Conservation (phyloP, 2,113 vertebrate genomes). For the Sinocyclocheilus grahami region DNA sequence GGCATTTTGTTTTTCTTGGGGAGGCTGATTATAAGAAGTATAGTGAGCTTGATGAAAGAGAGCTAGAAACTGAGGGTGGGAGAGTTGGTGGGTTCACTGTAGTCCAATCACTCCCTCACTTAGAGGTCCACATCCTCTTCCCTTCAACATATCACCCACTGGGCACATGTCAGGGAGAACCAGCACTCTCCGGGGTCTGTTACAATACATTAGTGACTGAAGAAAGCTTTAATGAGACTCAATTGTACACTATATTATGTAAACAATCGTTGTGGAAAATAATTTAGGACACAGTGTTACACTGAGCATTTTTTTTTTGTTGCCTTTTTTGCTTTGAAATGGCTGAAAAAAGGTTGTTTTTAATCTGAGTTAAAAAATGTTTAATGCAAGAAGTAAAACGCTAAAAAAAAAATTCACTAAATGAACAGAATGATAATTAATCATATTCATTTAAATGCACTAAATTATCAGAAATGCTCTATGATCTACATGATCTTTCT, state of each 20-base stretch:
- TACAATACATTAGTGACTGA: neutral
- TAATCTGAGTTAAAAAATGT: neutral
- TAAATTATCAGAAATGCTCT: neutral
- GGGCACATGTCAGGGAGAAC: neutral
- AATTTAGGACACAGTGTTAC: neutral
- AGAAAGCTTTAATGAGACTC: neutral
- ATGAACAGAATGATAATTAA: neutral
- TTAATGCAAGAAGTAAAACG: neutral
- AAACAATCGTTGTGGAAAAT: neutral
- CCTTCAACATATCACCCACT: constrained; percentile 35
- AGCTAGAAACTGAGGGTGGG: neutral
- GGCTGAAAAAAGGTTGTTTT: no score
- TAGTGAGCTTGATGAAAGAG: constrained; percentile 39
- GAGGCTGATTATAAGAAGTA: constrained; percentile 49
- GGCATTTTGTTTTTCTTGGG: constrained; percentile 73
- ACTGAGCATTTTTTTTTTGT: neutral
- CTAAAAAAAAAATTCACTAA: neutral
- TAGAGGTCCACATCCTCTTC: constrained; percentile 20
- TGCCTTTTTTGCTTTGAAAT: neutral
- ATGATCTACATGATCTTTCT: no score
- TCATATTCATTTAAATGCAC: neutral
- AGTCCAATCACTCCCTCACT: neutral
- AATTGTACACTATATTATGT: neutral
- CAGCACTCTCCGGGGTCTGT: neutral
- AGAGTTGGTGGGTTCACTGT: neutral